These are phyloP conservation scores for Anabas testudineus DNA, from an alignment of 2,797 vertebrate species.

Conservation along the genomic window DNA sequence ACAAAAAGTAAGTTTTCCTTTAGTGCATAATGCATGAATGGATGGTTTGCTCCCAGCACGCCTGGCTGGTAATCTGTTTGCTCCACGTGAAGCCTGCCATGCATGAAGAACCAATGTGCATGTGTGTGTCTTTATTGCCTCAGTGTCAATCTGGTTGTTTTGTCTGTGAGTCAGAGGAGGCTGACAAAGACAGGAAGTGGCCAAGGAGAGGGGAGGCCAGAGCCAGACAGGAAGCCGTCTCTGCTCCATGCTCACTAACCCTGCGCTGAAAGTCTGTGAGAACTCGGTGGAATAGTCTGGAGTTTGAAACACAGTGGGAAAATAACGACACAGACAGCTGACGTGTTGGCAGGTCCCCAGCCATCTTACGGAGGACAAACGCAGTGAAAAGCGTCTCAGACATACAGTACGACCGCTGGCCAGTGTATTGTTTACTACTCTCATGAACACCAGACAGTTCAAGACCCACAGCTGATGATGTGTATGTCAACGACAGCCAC, in stretches of 20 bases:
- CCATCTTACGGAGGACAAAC: conserved; percentile 19
- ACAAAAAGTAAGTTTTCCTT: conserved; percentile 12
- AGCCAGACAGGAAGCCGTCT: conserved; percentile 62
- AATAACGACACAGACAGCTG: not conserved
- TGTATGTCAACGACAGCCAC: not conserved
- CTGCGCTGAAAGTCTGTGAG: conserved; percentile 41
- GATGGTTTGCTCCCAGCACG: conserved; percentile 10
- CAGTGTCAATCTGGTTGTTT: conserved; percentile 42
- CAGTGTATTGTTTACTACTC: not conserved
- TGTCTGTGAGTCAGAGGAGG: conserved; percentile 59
- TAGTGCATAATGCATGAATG: conserved; percentile 7
- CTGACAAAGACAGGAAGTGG: conserved; percentile 84
- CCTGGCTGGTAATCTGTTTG: not conserved
- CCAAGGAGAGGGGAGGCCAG: conserved; percentile 42
- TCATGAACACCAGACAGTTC: not conserved
- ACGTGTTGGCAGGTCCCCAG: conserved; percentile 11
- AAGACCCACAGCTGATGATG: not conserved
- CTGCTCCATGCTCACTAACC: conserved; percentile 34
- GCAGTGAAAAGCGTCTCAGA: conserved; percentile 6
- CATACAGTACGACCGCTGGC: conserved; percentile 2
- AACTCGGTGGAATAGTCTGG: conserved; percentile 42
- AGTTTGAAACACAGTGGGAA: conserved; percentile 20
- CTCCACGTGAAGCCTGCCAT: not conserved
- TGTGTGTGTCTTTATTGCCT: conserved; percentile 11
- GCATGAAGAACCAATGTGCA: not conserved